These are phyloP conservation scores for Mesorhabditis sp. DNA, from an alignment of 2,888 invertebrate genomes.

Conservation along the genomic window DNA sequence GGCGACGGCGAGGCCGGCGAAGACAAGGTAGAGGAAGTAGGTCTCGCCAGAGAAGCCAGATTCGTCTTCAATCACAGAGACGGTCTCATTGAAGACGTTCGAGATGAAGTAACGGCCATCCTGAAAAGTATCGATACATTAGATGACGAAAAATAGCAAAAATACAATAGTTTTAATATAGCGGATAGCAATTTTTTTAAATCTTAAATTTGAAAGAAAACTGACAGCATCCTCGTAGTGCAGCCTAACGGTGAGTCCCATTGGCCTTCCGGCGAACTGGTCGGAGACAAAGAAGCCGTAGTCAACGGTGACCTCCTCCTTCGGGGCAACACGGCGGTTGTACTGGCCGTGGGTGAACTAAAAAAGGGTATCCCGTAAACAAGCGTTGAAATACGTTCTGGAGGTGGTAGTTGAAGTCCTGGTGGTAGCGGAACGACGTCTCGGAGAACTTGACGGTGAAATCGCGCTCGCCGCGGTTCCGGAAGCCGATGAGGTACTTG, in stretches of 20 bases:
- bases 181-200: neutral
- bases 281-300: slow-evolving; percentile 93
- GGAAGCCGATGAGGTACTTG: slow-evolving; percentile 91
- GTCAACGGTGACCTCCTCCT: slow-evolving; percentile 86
- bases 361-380: slow-evolving; percentile 25
- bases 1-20: slow-evolving; percentile 82
- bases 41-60: slow-evolving; percentile 97
- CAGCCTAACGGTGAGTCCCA: slow-evolving; percentile 78
- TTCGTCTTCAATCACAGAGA: slow-evolving; percentile 89
- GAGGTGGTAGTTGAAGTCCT: slow-evolving; percentile 95
- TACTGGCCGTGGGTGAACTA: slow-evolving; percentile 83
- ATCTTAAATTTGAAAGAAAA: neutral
- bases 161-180: neutral
- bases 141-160: neutral
- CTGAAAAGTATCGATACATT: slow-evolving; percentile 57
- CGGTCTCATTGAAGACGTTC: slow-evolving; percentile 94
- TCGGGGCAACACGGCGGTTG: slow-evolving; percentile 81
- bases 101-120: slow-evolving; percentile 73
- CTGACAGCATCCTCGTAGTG: slow-evolving; percentile 53
- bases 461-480: slow-evolving; percentile 85
- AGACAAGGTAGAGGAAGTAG: slow-evolving; percentile 91
- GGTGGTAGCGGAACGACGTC: slow-evolving; percentile 95
- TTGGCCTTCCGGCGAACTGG: slow-evolving; percentile 91
- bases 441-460: slow-evolving; percentile 88
- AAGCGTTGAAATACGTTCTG: slow-evolving; percentile 71